Evolutionary conservation across 2,797 vertebrate genomes (phyloP), one percentile per base, ranked within the genome.

Genomic region (Silurus aristotelis): DNA sequence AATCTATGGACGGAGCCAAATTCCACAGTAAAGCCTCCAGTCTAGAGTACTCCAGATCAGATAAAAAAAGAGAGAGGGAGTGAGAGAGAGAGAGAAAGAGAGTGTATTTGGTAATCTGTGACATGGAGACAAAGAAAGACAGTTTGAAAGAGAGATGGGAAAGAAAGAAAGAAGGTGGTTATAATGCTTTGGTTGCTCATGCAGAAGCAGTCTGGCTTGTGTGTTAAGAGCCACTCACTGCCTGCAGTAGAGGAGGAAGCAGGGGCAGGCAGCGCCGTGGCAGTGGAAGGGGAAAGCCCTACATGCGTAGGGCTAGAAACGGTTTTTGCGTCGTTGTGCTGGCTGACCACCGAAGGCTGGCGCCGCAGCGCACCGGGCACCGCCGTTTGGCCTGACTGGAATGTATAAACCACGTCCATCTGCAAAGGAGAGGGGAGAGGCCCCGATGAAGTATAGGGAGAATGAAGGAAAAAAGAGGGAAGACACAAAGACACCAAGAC

Each of bases 361-460:
- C 97, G 97, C 94, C 97, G 97, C 95, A 99, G 94, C 92, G 96
- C 97, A 90, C 97, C 97, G 84, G 98, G 97, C 94, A 97, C 96
- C 84, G 97, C 92, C 88, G 96, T 94, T 94, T 96, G 96, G 94
- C 97, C 96, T 92, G 97, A 97, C 97, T 99, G 98, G 97, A 99
- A 99, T 96, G 97, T 98, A 96, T 98, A 98, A 96, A 99, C 97
- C 96, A 99, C 98, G 94, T 98, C 98, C 96, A 99, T 99, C 98
- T 99, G 97, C 92, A 94, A 93, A 91, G 90, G 82, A 89, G 76
- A 89, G 80, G 71, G 66, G 66, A 77, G 22, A 82, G 77, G 80
- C 71, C 64, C 68, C 72, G 79, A 82, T 93, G 90, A 94, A 91
- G 93, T 20, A 52, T 9, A 83, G 19, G 48, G n/a, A 76, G 63